Evolutionary conservation across 2,888 invertebrate species (phyloP), one percentile per base, ranked within the genome.

Genomic region (Erebia epiphron): DNA sequence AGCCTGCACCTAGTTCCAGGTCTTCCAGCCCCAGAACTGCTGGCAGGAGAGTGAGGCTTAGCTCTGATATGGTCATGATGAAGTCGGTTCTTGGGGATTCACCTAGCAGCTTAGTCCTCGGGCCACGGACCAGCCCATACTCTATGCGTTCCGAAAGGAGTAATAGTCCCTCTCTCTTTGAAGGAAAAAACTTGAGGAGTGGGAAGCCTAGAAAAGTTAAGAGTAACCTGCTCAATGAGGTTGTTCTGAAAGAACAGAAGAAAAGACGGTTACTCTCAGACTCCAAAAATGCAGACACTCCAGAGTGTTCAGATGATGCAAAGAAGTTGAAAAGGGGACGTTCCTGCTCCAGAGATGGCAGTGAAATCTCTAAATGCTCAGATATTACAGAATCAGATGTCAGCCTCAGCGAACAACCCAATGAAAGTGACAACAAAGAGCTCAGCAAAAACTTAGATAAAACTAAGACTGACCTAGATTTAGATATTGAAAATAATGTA

Each of bases 141-240:
- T 93, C 94, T 52, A 95, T 95, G 82, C 88, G 95, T 71, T 95
- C 95, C 11, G 95, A 95, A 77, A 91, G 95, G 72, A 93, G 94
- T 78, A 92, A 92, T 75, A 94, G 94, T 73, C 94, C 94, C 63
- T 90, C 92, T 73, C 79, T 90, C 64, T 85, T 88, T 68, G 94
- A 94, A 75, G 92, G 92, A 41, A 94, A 95, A 75, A 94, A 95
- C 73, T 87, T 96, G 69, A 90, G 96, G 67, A 96, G 96, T 83
- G 96, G 96, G 0, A 96, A 95, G 81, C 94, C 95, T 61, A 92
- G 95, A 69, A 95, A 95, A 85, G 87, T 94, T 11, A 95, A 94
- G 80, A 94, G 89, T 77, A 88, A 92, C 77, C 87, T 94, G 62
- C 82, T 95, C 54, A 91, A 94, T 79, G 95, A 95, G 77, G 95